Conservation (phyloP, 2,888 invertebrate species). For the Cremastinae sp. region DNA sequence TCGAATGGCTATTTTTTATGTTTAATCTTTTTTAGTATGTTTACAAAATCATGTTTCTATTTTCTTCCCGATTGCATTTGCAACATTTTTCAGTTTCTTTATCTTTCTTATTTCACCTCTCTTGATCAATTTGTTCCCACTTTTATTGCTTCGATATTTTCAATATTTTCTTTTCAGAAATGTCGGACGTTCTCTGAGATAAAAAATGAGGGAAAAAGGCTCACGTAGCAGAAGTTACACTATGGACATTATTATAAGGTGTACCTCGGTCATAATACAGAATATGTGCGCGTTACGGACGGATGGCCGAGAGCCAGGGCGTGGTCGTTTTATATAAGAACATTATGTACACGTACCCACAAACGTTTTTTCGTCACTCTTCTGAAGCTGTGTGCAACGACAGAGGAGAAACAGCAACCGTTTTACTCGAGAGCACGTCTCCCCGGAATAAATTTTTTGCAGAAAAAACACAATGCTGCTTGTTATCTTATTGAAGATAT, state of each 20-base stretch:
- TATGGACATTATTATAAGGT: slow-evolving; percentile 20
- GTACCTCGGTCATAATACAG: slow-evolving; percentile 22
- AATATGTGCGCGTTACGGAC: slow-evolving; percentile 58
- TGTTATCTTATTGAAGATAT: slow-evolving; percentile 18
- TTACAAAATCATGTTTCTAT: too few species aligned
- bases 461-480: neutral
- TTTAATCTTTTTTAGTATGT: too few species aligned
- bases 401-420: slow-evolving; percentile 47
- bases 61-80: too few species aligned
- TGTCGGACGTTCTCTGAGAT: neutral
- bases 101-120: too few species aligned
- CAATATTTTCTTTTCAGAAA: too few species aligned
- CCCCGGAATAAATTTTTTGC: neutral
- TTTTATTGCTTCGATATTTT: neutral
- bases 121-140: too few species aligned
- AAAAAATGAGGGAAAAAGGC: slow-evolving; percentile 27
- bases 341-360: slow-evolving; percentile 57
- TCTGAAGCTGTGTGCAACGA: slow-evolving; percentile 26
- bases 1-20: too few species aligned
- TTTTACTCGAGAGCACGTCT: slow-evolving; percentile 39
- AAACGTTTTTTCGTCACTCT: slow-evolving; percentile 76
- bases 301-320: slow-evolving; percentile 72
- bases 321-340: slow-evolving; percentile 79
- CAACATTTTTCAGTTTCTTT: too few species aligned
- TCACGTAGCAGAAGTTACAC: slow-evolving; percentile 24